A percentile compares a stretch with the other conserved stretches of the same genome.
Evolutionary conservation across 2,797 vertebrate species (phyloP).

Genomic region (Kryptolebias ocellatus): DNA sequence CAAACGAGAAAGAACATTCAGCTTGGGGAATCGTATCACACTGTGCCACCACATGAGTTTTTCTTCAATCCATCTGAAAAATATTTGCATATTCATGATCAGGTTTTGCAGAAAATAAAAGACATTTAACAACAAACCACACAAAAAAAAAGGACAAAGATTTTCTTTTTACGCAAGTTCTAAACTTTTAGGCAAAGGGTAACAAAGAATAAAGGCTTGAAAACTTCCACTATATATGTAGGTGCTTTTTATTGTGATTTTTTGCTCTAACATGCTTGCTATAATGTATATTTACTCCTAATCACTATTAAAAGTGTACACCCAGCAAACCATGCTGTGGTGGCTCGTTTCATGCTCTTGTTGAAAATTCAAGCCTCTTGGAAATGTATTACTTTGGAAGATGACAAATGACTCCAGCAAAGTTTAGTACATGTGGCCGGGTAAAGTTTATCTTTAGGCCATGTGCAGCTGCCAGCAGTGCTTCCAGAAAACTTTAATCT

Average conservation of each 20-base stretch:
- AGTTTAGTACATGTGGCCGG: conserved; percentile 83
- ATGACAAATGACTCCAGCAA: conserved; percentile 88
- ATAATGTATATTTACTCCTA: conserved; percentile 13
- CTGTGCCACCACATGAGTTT: neutral
- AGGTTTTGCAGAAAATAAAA: neutral
- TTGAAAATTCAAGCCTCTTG: conserved; percentile 78
- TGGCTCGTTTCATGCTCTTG: conserved; percentile 74
- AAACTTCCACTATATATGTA: neutral
- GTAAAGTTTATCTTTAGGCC: conserved; percentile 88
- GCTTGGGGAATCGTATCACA: neutral
- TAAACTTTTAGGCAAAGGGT: neutral
- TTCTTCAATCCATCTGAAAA: neutral
- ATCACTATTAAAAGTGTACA: conserved; percentile 31
- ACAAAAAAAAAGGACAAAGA: too few relatives aligned
- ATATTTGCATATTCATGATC: neutral
- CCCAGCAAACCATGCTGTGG: conserved; percentile 40
- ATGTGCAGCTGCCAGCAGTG: conserved; percentile 86
- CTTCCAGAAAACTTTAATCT: conserved; percentile 89
- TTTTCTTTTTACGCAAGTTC: neutral
- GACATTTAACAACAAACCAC: neutral
- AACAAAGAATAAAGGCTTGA: neutral
- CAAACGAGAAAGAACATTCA: neutral
- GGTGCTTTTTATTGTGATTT: neutral
- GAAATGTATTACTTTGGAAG: conserved; percentile 85
- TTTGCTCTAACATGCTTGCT: conserved; percentile 3